Conservation (phyloP, 2,113 vertebrate genomes). For the Nestor notabilis region DNA sequence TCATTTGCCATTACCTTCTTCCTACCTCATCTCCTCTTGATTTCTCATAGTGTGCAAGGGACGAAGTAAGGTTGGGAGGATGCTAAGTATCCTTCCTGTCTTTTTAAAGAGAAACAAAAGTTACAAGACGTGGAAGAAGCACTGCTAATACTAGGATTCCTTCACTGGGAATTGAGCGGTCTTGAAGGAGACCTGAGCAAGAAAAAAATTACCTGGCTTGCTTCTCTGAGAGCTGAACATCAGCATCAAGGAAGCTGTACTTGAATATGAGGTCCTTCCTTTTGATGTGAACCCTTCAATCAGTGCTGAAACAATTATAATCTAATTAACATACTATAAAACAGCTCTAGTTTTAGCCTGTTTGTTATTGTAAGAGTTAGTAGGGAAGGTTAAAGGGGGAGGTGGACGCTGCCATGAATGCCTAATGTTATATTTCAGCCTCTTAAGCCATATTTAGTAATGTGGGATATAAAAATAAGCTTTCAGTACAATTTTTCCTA, state of each 20-base stretch:
- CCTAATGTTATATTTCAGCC: conserved; percentile 74
- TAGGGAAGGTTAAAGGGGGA: conserved; percentile 47
- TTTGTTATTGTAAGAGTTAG: conserved; percentile 72
- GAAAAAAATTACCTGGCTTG: conserved; percentile 61
- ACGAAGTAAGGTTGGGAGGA: neutral
- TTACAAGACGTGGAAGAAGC: conserved; percentile 42
- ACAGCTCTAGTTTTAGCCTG: conserved; percentile 78
- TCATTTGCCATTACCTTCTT: neutral
- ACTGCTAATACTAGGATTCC: conserved; percentile 53
- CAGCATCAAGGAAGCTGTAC: conserved; percentile 63
- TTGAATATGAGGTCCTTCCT: conserved; percentile 63
- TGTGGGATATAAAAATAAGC: conserved; percentile 83
- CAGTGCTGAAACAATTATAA: conserved; percentile 81
- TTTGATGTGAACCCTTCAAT: conserved; percentile 71
- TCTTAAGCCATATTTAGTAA: conserved; percentile 85
- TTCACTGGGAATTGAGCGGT: conserved; percentile 64
- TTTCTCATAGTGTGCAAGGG: neutral
- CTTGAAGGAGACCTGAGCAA: conserved; percentile 70
- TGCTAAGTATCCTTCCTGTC: neutral
- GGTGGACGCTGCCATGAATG: conserved; percentile 57
- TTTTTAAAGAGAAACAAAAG: neutral
- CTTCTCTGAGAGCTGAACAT: conserved; percentile 63
- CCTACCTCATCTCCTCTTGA: neutral
- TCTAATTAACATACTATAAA: conserved; percentile 63
- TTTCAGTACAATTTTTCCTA: conserved; percentile 74